Conservation (phyloP, 2,797 vertebrate species). For the Kryptopterus vitreolus region DNA sequence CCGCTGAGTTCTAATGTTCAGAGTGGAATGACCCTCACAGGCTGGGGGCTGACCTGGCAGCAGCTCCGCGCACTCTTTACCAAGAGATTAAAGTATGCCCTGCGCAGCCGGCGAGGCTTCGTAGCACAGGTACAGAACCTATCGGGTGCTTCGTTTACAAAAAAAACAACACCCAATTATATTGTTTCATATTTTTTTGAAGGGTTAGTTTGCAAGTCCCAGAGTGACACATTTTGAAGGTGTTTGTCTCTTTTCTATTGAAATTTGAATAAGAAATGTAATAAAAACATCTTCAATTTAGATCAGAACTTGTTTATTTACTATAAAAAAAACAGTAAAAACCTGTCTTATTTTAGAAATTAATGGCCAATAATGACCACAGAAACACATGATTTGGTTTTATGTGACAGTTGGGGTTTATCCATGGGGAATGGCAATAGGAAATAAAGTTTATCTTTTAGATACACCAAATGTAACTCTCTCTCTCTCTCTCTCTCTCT, state of each 20-base stretch:
- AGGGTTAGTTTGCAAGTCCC: not conserved
- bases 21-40: constrained; percentile 59
- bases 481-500: no score
- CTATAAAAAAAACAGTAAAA: not conserved
- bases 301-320: no score
- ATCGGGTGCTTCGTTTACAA: not conserved
- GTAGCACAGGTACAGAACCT: constrained; percentile 75
- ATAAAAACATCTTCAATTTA: no score
- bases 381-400: not conserved
- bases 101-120: constrained; percentile 81
- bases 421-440: not conserved
- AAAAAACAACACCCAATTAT: not conserved
- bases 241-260: not conserved
- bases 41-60: constrained; percentile 77
- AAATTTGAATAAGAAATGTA: no score
- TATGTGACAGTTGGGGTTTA: not conserved
- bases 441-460: not conserved
- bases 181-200: not conserved
- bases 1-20: constrained; percentile 65
- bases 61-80: constrained; percentile 85
- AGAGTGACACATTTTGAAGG: no score
- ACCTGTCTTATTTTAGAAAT: not conserved
- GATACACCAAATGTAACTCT: no score
- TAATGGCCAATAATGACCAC: not conserved
- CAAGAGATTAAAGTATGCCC: constrained; percentile 84